A percentile compares a stretch with the other conserved stretches of the same genome.
phyloP scores from a whole-genome alignment of 1,140 invertebrate genomes.

The Caenorhabditis brenneri region DNA sequence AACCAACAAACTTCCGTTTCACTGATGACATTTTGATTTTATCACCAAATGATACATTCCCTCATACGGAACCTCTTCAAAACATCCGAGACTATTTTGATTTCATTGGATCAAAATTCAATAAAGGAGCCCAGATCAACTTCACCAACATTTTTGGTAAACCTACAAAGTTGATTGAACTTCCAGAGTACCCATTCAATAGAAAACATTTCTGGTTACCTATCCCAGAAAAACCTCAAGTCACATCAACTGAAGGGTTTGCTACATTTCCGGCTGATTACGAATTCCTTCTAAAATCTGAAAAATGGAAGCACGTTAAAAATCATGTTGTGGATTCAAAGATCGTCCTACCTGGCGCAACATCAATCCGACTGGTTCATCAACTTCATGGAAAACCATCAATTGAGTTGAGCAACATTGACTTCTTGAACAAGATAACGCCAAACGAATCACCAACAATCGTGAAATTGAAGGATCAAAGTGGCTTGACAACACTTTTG shows the following conservation, averaged over 20 bases:
- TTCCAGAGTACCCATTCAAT: conserved; percentile 52
- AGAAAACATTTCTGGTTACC: conserved; percentile 41
- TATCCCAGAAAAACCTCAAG: background rate
- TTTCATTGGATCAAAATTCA: conserved; percentile 3
- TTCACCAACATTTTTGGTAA: background rate
- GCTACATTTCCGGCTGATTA: background rate
- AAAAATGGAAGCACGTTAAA: conserved; percentile 40
- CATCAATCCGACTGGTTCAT: conserved; percentile 19
- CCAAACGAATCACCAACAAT: conserved; percentile 7
- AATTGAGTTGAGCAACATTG: conserved; percentile 35
- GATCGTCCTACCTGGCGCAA: conserved; percentile 50
- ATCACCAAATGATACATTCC: background rate
- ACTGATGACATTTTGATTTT: background rate
- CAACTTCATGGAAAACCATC: conserved; percentile 30
- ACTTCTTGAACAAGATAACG: conserved; percentile 32
- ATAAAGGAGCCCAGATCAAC: background rate
- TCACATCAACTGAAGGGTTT: background rate
- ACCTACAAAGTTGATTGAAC: background rate
- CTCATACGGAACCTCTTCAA: background rate
- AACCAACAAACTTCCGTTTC: background rate
- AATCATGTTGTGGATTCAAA: conserved; percentile 41
- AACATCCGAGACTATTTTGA: background rate
- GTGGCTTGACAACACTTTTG: background rate
- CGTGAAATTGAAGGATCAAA: background rate
- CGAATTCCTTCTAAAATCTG: conserved; percentile 8